phyloP scores from a whole-genome alignment of 2,888 invertebrate genomes.

The Kuschelorhynchus macadamiae region DNA sequence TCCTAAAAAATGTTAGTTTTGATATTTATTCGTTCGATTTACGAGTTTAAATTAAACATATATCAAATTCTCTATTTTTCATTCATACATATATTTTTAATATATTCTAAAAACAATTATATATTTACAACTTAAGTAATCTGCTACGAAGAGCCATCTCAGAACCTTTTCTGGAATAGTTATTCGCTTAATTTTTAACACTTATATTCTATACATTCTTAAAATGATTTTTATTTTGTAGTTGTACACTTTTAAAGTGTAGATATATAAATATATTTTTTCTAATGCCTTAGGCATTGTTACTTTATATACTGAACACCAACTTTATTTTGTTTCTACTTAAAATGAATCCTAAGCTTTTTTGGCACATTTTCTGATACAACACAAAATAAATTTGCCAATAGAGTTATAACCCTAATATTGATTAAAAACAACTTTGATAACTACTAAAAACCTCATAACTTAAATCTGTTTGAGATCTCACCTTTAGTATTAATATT shows the following conservation, averaged over 20 bases:
- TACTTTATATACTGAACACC: slow-evolving; percentile 62
- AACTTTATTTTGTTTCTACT: slow-evolving; percentile 27
- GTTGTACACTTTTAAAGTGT: slow-evolving; percentile 67
- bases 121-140: slow-evolving; percentile 60
- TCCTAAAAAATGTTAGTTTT: slow-evolving; percentile 41
- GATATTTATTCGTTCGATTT: slow-evolving; percentile 38
- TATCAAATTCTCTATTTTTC: slow-evolving; percentile 57
- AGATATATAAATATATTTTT: slow-evolving; percentile 58
- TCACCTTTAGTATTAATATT: too few species aligned
- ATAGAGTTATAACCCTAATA: too few species aligned
- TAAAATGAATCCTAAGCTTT: slow-evolving; percentile 44
- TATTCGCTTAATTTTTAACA: slow-evolving; percentile 54
- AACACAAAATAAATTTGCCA: slow-evolving; percentile 7
- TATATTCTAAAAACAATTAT: slow-evolving; percentile 59
- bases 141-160: slow-evolving; percentile 9
- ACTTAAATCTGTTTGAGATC: too few species aligned
- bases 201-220: slow-evolving; percentile 65
- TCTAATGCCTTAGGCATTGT: slow-evolving; percentile 65
- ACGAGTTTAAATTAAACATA: slow-evolving; percentile 31
- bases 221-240: slow-evolving; percentile 61
- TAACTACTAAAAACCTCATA: too few species aligned
- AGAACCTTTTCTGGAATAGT: slow-evolving; percentile 10
- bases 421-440: too few species aligned
- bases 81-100: slow-evolving; percentile 55
- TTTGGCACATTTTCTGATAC: slow-evolving; percentile 58